phyloP scores from a whole-genome alignment of 2,797 vertebrate genomes.

The Karalla daura region DNA sequence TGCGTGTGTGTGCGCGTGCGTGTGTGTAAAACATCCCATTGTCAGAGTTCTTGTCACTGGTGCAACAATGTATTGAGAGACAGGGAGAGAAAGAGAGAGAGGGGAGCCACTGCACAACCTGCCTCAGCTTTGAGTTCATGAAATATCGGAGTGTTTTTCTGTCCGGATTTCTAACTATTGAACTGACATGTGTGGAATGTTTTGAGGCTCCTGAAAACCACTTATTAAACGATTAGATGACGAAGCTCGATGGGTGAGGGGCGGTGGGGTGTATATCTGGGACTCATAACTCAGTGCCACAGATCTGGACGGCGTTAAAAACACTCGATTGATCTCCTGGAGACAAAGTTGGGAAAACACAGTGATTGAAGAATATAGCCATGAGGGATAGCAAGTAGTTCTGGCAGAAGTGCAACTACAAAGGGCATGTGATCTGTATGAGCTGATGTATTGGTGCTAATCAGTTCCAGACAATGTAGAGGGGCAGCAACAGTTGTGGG shows the following conservation, averaged over 20 bases:
- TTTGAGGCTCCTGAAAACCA: neutral
- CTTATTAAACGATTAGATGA: accelerated
- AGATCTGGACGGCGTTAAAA: slow-evolving; percentile 1
- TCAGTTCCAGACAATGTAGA: no score
- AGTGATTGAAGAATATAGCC: no score
- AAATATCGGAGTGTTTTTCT: neutral
- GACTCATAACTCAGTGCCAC: neutral
- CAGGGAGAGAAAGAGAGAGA: no score
- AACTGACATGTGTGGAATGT: neutral
- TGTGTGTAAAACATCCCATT: slow-evolving; percentile 12
- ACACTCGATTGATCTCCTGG: no score
- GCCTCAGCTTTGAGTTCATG: slow-evolving; percentile 2
- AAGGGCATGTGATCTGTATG: no score
- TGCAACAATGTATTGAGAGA: slow-evolving; percentile 5
- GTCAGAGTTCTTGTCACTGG: neutral
- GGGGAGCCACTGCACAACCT: slow-evolving; percentile 33
- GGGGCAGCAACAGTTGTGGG: no score
- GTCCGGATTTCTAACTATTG: neutral
- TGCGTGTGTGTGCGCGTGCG: neutral
- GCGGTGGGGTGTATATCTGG: neutral
- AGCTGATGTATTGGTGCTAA: no score
- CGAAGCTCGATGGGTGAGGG: neutral
- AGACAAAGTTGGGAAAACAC: no score
- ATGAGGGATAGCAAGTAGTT: no score
- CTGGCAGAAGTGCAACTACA: no score